These are phyloP conservation scores for Ranitomeya imitator DNA, from an alignment of 2,113 vertebrate genomes.

Conservation along the genomic window DNA sequence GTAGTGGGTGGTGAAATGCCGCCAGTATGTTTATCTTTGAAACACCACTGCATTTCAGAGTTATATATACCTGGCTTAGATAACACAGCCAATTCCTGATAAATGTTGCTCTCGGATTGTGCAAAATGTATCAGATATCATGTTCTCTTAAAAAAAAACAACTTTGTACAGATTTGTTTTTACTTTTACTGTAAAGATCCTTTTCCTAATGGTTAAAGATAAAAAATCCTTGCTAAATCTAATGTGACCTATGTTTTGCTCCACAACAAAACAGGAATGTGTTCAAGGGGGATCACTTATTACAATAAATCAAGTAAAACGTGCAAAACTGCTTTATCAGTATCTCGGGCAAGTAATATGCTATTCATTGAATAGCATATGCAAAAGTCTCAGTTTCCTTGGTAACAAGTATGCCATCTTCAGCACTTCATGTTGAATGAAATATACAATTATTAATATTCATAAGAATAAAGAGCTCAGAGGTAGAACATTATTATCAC, in stretches of 20 bases:
- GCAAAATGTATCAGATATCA: too few species aligned
- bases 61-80: too few species aligned
- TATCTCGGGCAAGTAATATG: background rate
- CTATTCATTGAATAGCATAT: background rate
- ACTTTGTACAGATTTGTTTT: background rate
- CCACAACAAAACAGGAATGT: background rate
- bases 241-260: background rate
- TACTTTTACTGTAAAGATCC: background rate
- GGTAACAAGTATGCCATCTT: background rate
- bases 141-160: too few species aligned
- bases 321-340: background rate
- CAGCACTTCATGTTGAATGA: background rate
- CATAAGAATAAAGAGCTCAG: background rate
- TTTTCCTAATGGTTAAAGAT: background rate
- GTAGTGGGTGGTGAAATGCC: too few species aligned
- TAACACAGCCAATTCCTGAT: too few species aligned
- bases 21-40: too few species aligned
- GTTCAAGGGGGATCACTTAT: background rate
- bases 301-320: background rate
- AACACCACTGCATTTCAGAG: too few species aligned
- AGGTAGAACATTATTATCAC: background rate
- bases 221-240: background rate
- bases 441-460: background rate
- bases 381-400: constrained; percentile 10
- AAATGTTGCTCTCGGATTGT: too few species aligned